These are phyloP conservation scores for Peromyscus melanophrys DNA, from an alignment of 2,797 vertebrate genomes.

Conservation along the genomic window DNA sequence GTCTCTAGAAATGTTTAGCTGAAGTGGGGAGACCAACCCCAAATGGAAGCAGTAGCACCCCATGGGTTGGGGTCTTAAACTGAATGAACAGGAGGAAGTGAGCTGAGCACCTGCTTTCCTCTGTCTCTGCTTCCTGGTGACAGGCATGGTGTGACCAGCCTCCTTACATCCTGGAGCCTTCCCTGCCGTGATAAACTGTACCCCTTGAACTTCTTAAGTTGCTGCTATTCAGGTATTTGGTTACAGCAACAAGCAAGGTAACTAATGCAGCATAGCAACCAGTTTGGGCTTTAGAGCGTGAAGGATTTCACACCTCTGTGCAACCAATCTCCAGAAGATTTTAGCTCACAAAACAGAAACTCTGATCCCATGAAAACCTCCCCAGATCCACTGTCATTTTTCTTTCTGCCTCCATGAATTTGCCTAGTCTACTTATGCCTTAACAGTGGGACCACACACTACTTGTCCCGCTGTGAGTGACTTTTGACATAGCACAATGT, in stretches of 20 bases:
- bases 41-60: neutral
- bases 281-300: neutral
- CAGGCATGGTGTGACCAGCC: neutral
- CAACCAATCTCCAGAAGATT: neutral
- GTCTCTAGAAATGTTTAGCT: neutral
- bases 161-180: too few species aligned
- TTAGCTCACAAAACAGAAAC: neutral
- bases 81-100: neutral
- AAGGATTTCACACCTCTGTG: neutral
- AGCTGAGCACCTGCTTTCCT: neutral
- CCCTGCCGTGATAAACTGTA: neutral
- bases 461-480: neutral
- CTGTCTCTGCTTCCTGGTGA: neutral
- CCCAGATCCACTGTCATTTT: neutral
- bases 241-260: too few species aligned
- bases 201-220: neutral
- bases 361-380: neutral
- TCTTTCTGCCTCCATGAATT: neutral
- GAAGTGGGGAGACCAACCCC: neutral
- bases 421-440: neutral
- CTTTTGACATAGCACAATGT: neutral
- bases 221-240: neutral
- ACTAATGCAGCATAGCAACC: neutral
- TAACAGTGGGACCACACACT: neutral
- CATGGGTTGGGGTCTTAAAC: neutral